These are phyloP conservation scores for Anoplolepis gracilipes DNA, from an alignment of 1,140 invertebrate genomes.

Conservation along the genomic window DNA sequence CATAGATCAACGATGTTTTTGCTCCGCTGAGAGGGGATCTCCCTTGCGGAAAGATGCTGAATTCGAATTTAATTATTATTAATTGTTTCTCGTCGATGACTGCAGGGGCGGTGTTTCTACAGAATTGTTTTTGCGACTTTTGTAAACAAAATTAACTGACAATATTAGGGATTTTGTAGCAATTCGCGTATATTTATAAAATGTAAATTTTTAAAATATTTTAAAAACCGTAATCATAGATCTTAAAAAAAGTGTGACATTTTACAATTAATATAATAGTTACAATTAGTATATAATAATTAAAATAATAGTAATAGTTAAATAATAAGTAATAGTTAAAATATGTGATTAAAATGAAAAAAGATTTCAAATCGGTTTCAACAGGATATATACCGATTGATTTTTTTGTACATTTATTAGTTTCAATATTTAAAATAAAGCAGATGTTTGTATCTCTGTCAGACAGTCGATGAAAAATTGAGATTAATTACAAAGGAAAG, in stretches of 20 bases:
- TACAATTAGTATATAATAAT: too few relatives aligned
- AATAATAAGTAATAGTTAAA: too few relatives aligned
- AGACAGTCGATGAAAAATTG: too few relatives aligned
- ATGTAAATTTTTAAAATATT: not conserved
- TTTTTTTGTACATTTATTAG: too few relatives aligned
- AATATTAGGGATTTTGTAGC: not conserved
- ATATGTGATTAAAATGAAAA: not conserved
- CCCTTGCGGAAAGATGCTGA: slow-evolving; percentile 65
- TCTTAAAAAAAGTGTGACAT: too few relatives aligned
- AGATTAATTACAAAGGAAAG: too few relatives aligned
- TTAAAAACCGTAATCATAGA: too few relatives aligned
- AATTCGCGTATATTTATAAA: not conserved
- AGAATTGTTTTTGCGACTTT: not conserved
- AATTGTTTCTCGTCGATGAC: slow-evolving; percentile 71
- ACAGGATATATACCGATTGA: too few relatives aligned
- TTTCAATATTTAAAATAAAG: too few relatives aligned
- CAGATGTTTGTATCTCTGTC: too few relatives aligned
- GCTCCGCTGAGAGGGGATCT: slow-evolving; percentile 78
- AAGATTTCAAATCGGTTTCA: not conserved
- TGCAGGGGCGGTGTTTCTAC: not conserved
- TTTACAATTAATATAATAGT: too few relatives aligned
- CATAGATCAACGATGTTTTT: slow-evolving; percentile 82
- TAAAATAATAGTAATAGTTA: too few relatives aligned
- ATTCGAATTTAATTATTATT: slow-evolving; percentile 84
- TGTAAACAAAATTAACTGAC: not conserved